Evolutionary conservation across 2,888 invertebrate genomes (phyloP), one percentile per base, ranked within the genome.

Genomic region (Phania funesta): DNA sequence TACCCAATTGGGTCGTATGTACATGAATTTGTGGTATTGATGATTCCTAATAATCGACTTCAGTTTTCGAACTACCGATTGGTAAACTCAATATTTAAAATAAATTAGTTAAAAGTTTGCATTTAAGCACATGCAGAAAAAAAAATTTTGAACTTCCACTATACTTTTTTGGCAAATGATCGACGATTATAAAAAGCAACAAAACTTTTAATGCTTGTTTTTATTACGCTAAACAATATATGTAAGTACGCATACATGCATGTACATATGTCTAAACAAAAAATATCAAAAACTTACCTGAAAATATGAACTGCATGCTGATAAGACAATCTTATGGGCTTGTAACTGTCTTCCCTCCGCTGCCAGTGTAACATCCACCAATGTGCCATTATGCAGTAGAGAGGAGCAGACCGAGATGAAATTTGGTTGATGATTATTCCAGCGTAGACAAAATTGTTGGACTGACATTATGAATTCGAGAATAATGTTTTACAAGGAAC

Each of bases 401-500:
- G 94, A 95, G 50, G 96, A 96, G 91, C 97, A 97, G 88, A 96
- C 96, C 8, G 96, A 96, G 87, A 97, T 96, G 90, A 97, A 96
- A 91, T 97, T 97, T 65, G 96, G 96, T 89, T 97, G 97, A 92
- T 97, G 97, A 92, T 97, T 97, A 92, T 97, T 97, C 97, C 97
- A 97, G 87, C 97, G 91, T 86, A 96, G 91, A 88, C 96, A 96
- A 89, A 95, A 96, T 88, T 96, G 95, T 90, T 96, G 95, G 87
- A 93, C 92, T 84, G 93, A 92, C 95, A 94, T 95, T 91, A 79
- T 87, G 71, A 71, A 56, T 24, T 18, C 24, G 38, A 44, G n/a
- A 52, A 60, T 26, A 48, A 18, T 46, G 71, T 74, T 80, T 56
- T 58, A 11, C 52, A 68, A 80, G 54, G 76, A 79, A 79, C 71